Evolutionary conservation across 2,888 invertebrate genomes (phyloP).

Genomic region (Brachyptera putata): DNA sequence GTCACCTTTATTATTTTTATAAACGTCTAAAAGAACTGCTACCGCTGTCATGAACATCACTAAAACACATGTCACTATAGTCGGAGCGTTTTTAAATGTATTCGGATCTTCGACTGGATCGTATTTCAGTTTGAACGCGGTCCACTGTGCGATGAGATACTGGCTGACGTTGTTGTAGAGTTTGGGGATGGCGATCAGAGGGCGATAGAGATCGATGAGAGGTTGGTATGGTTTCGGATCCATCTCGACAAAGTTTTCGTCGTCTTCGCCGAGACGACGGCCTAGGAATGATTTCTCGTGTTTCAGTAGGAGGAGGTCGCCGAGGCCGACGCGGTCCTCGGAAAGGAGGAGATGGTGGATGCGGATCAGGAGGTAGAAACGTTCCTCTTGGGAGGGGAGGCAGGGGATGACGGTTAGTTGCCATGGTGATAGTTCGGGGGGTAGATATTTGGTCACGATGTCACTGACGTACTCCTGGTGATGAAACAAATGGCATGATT

Average conservation of each 20-base stretch:
- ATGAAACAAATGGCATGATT: too few species aligned
- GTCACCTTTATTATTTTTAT: background rate
- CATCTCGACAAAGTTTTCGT: constrained; percentile 49
- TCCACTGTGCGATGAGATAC: constrained; percentile 70
- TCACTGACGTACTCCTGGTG: constrained; percentile 71
- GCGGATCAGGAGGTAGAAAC: constrained; percentile 65
- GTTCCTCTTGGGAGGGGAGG: constrained; percentile 48
- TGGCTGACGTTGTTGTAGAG: constrained; percentile 41
- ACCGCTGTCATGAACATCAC: constrained; percentile 61
- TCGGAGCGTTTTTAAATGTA: too few species aligned
- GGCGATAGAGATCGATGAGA: constrained; percentile 43
- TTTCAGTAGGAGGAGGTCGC: constrained; percentile 66
- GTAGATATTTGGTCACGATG: constrained; percentile 70
- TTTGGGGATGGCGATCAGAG: constrained; percentile 13
- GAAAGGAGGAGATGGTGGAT: constrained; percentile 72
- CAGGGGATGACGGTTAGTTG: constrained; percentile 70
- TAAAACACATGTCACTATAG: constrained; percentile 57
- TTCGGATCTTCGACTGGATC: too few species aligned
- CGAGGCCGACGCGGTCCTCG: constrained; percentile 67
- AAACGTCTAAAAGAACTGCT: constrained; percentile 51
- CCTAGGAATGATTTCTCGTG: background rate
- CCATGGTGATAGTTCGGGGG: constrained; percentile 71
- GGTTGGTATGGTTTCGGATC: constrained; percentile 64
- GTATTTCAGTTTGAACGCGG: constrained; percentile 78
- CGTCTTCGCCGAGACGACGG: constrained; percentile 24